Conservation (phyloP, 2,797 vertebrate genomes). For the Valencia hispanica region DNA sequence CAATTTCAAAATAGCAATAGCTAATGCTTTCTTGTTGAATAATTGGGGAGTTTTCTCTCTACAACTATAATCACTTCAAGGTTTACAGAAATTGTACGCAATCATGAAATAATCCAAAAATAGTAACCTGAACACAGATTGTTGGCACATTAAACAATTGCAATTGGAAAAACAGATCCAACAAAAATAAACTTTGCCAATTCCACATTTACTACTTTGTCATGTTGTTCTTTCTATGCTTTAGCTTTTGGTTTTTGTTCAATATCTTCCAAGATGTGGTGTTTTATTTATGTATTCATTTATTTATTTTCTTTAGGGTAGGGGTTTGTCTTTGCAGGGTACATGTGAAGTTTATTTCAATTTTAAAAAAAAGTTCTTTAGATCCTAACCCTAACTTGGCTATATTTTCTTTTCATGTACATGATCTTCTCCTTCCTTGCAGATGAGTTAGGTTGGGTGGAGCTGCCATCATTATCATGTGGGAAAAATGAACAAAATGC, state of each 20-base stretch:
- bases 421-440: slow-evolving; percentile 22
- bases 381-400: background rate
- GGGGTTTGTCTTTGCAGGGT: background rate
- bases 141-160: background rate
- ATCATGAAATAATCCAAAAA: background rate
- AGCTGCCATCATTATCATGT: slow-evolving; percentile 45
- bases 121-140: background rate
- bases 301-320: background rate
- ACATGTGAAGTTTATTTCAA: too few relatives aligned
- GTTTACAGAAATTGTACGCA: background rate
- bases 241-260: background rate
- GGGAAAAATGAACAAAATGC: slow-evolving; percentile 58
- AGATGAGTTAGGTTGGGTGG: slow-evolving; percentile 62
- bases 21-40: background rate
- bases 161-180: background rate
- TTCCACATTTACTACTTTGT: background rate
- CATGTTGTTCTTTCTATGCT: background rate
- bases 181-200: background rate
- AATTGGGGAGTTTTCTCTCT: background rate
- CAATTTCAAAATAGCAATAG: background rate
- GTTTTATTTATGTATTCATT: background rate
- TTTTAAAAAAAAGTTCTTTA: background rate
- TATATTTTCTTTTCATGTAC: slow-evolving; percentile 7
- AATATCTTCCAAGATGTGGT: background rate
- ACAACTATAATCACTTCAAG: background rate